Evolutionary conservation across 2,888 invertebrate species (phyloP), one percentile per base, ranked within the genome.

Genomic region (Scaptodrosophila latifasciaeformis): DNA sequence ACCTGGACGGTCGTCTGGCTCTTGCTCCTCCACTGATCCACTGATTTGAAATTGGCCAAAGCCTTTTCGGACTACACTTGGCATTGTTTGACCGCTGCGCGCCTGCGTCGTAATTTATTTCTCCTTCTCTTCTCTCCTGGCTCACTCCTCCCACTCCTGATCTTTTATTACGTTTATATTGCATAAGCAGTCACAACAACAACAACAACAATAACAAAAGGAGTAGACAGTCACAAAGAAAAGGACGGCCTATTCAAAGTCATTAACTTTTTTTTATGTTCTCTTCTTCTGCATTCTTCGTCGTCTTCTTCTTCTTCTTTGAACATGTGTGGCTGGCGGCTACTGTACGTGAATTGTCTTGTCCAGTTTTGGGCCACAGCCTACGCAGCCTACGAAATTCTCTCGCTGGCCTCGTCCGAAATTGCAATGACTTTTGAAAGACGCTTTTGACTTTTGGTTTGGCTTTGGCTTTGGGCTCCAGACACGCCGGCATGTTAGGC

Each of bases 21-120:
- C 75, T 74, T 72, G 75, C 59, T 13, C 17, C 15, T 37, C 15
- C 17, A 17, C 15, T 17, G 17, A 12, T 34, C 34, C 34, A 34
- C 15, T 34, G 34, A 13, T 34, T 13, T 34, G 34, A 34, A 12
- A 13, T 34, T 34, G 15, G 34, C 34, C n/a, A n/a, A n/a, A n/a
- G n/a, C n/a, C n/a, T n/a, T 66, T 64, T 56, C 45, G 52, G 51
- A 34, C 27, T n/a, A 4, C 7, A 27, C 24, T n/a, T 42, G 39
- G 19, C 45, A 57, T 59, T 59, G 59, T 58, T 43, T 43, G 58
- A 54, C 45, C 19, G 60, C 53, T 75, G 78, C n/a, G n/a, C 78
- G 78, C 63, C 75, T 78, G 72, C 78, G 72, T 68, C 67, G 58
- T 68, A 68, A 71, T 76, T 71, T 71, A 71, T 76, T 76, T 71